A percentile compares a stretch with the other conserved stretches of the same genome.
phyloP scores from a whole-genome alignment of 1,140 invertebrate species.

The Aphaenogaster ashmeadi region DNA sequence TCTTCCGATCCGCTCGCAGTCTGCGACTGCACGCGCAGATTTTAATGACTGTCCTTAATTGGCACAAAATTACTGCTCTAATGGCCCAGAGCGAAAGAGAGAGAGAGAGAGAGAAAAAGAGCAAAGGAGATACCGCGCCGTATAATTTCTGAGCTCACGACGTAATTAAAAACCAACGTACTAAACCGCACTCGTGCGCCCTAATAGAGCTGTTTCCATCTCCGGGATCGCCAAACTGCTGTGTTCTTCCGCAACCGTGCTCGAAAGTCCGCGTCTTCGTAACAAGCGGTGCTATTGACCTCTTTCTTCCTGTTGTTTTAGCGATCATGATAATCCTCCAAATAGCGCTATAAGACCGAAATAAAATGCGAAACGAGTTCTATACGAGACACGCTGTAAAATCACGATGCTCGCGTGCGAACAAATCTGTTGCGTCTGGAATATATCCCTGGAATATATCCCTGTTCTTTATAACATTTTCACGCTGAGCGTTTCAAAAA shows the following conservation, averaged over 20 bases:
- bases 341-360: neutral
- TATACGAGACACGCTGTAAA: neutral
- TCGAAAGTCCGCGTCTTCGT: neutral
- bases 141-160: conserved; percentile 37
- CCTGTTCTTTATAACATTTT: neutral
- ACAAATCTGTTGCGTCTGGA: neutral
- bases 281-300: neutral
- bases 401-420: neutral
- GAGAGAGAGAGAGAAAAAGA: neutral
- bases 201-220: conserved; percentile 42
- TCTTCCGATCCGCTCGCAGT: conserved; percentile 13
- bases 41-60: conserved; percentile 58
- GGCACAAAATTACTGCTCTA: conserved; percentile 28
- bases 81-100: neutral
- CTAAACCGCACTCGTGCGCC: conserved; percentile 43
- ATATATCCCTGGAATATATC: neutral
- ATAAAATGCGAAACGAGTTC: conserved; percentile 3
- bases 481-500: neutral
- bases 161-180: conserved; percentile 52
- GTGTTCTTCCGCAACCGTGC: neutral
- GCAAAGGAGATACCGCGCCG: neutral
- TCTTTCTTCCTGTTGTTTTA: neutral
- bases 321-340: neutral
- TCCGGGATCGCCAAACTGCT: neutral
- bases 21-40: neutral